Evolutionary conservation across 2,797 vertebrate genomes (phyloP), one percentile per base, ranked within the genome.

Genomic region (Halcyon smyrnensis): DNA sequence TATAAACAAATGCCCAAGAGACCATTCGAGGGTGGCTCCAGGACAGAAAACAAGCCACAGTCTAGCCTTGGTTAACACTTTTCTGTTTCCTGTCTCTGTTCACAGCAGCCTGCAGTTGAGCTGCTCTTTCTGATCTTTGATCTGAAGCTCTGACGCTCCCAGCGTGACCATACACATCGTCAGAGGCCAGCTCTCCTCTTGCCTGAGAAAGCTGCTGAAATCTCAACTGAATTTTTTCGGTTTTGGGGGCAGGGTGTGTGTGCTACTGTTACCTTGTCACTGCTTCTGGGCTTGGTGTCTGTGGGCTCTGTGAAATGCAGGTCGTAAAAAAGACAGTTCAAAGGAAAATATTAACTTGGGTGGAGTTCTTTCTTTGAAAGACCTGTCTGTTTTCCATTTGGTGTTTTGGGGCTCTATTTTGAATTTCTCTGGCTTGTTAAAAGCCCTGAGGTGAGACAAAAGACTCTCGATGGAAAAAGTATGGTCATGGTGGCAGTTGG

Each of bases 11-110:
- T 63, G 62, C 87, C 79, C 84, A 18, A 48, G 89, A 86, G 84
- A 78, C 37, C 79, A 51, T 62, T 12, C 1, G 23, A 85, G 51
- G 8, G 73, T 9, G 51, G 87, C 76, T 89, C 45, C 87, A 50
- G 94, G 89, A 86, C 24, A 32, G 82, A 64, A 36, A 62, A 16
- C 59, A 89, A 91, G 77, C 90, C 94, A 48, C 94, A 92, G 91
- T 95, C 92, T 91, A 65, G 95, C 62, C 94, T 84, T 21, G 76
- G 65, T 81, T 94, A 87, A 95, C 84, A 48, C 94, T 84, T 77
- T 6, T 84, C 53, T 85, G 43, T 76, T 83, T 54, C 43, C 7
- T 83, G 92, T 91, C 87, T 94, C 77, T 0, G 14, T 8, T 71
- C 41, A 6, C 25, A 53, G 62, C 46, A 77, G 51, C 51, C 60